A percentile compares a stretch with the other conserved stretches of the same genome.
Conservation (phyloP, 2,113 vertebrate species). For the Tretioscincus oriximinensis region DNA sequence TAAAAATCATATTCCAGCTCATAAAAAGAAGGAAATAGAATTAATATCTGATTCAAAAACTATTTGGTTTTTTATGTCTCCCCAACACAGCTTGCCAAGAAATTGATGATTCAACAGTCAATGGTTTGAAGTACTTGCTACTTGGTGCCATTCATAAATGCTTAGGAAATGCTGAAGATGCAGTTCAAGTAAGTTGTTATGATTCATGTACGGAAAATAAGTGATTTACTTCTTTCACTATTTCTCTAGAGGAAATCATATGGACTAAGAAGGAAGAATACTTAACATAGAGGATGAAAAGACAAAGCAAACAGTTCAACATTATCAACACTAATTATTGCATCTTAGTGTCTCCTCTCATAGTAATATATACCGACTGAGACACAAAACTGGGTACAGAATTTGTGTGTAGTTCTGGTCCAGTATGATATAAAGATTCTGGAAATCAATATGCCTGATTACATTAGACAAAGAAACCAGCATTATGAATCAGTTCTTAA, state of each 20-base stretch:
- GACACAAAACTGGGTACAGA: too few species aligned
- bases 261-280: slow-evolving; percentile 3
- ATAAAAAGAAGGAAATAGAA: background rate
- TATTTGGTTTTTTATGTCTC: background rate
- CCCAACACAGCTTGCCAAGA: slow-evolving; percentile 85
- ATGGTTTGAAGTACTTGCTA: slow-evolving; percentile 90
- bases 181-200: slow-evolving; percentile 80
- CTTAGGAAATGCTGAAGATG: slow-evolving; percentile 92
- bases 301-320: background rate
- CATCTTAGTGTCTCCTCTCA: too few species aligned
- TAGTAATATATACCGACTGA: too few species aligned
- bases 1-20: background rate
- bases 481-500: too few species aligned
- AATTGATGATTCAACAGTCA: slow-evolving; percentile 82
- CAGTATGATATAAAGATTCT: too few species aligned
- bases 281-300: too few species aligned
- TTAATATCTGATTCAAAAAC: too few species aligned
- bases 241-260: background rate
- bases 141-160: slow-evolving; percentile 97
- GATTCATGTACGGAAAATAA: background rate
- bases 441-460: too few species aligned
- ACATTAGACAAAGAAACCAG: too few species aligned
- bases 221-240: background rate
- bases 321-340: too few species aligned
- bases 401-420: too few species aligned